Conservation (phyloP, 1,140 invertebrate species). For the Aphelenchoides fujianensis region DNA sequence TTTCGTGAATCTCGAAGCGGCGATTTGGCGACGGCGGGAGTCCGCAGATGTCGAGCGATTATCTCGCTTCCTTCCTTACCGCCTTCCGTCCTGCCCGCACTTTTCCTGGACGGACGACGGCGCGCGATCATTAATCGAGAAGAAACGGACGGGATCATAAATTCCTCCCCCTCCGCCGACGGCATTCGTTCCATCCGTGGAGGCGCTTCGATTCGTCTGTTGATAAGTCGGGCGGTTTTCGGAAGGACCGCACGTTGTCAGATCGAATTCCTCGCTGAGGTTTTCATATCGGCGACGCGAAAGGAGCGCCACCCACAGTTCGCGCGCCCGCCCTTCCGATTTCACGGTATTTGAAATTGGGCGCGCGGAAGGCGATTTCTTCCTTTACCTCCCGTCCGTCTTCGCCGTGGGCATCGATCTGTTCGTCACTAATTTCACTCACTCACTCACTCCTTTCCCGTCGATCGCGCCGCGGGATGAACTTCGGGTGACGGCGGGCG, state of each 20-base stretch:
- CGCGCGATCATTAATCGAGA: neutral
- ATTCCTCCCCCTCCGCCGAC: neutral
- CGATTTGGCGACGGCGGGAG: too few relatives aligned
- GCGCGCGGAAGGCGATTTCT: too few relatives aligned
- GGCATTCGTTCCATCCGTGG: neutral
- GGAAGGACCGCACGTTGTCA: neutral
- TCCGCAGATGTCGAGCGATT: neutral
- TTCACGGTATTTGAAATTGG: too few relatives aligned
- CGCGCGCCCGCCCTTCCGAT: neutral
- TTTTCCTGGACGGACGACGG: too few relatives aligned
- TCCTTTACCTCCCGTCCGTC: too few relatives aligned
- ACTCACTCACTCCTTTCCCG: neutral
- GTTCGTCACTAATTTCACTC: too few relatives aligned
- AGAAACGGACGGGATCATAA: neutral
- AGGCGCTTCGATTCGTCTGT: neutral
- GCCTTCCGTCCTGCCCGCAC: neutral
- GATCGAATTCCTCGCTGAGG: neutral
- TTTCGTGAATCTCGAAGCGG: too few relatives aligned
- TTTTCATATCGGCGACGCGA: neutral
- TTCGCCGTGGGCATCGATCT: too few relatives aligned
- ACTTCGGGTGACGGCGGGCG: slow-evolving; percentile 1
- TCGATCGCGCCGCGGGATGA: neutral
- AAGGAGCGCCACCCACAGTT: neutral
- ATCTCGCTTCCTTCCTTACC: too few relatives aligned
- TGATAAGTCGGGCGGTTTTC: neutral